Conservation (phyloP, 2,113 vertebrate genomes). For the Sylvietta virens region DNA sequence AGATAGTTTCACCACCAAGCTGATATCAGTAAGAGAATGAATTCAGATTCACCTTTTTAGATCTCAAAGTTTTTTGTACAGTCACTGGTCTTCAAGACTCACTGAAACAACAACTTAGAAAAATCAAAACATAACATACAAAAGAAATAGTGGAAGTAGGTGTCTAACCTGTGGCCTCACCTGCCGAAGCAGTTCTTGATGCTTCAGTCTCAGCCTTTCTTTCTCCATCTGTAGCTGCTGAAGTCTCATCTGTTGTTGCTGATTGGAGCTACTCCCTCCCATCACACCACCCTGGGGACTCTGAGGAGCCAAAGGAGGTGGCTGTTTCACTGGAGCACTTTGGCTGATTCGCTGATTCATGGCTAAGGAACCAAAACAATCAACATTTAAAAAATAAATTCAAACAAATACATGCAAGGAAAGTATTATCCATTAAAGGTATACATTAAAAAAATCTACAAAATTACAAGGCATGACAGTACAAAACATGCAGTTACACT, state of each 20-base stretch:
- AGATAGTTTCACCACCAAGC: neutral
- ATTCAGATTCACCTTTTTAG: neutral
- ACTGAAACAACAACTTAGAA: neutral
- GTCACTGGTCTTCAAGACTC: neutral
- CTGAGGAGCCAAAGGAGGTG: slow-evolving; percentile 82
- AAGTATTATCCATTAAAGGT: neutral
- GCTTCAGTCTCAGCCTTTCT: slow-evolving; percentile 90
- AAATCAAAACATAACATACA: neutral
- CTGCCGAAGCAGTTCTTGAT: slow-evolving; percentile 96
- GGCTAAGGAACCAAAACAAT: slow-evolving; percentile 68
- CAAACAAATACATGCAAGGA: neutral
- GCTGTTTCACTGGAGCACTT: slow-evolving; percentile 90
- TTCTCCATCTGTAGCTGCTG: slow-evolving; percentile 97
- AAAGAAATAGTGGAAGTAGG: slow-evolving; percentile 65
- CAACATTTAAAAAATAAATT: neutral
- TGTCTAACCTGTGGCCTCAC: slow-evolving; percentile 93
- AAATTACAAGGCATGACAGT: neutral
- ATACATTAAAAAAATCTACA: neutral
- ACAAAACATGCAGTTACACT: neutral
- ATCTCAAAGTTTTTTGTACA: neutral
- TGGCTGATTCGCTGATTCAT: slow-evolving; percentile 94
- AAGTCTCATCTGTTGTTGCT: slow-evolving; percentile 89
- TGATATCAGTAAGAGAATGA: neutral
- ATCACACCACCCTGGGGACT: slow-evolving; percentile 82
- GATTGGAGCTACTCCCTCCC: slow-evolving; percentile 72